Base-by-base conservation (phyloP, 2,888 invertebrate genomes). In the Melanostoma scalare region DNA sequence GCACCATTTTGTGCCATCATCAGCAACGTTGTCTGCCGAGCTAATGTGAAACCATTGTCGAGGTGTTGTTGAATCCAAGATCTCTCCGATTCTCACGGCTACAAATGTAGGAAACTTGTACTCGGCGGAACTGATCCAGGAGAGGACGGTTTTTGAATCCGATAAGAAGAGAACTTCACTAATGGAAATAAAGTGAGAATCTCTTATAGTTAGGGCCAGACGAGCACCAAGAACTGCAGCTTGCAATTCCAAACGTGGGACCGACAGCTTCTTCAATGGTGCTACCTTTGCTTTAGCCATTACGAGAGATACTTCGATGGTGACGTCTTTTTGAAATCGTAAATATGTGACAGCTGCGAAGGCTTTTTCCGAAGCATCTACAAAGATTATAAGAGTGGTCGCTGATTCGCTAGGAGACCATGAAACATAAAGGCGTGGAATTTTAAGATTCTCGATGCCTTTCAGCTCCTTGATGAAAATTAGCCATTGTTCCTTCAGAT, bases 401-500 rank as follows among this genome's bases (percentile, higher is more conserved):
- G 20, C 20, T 20, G 20, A 20, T 20, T 20, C 20, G 20, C 20
- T 20, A 20, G 60, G 42, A 6, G 58, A 6, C 36, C 53, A 36
- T 2, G 36, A 36, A 33, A 10, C 6, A 9, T 35, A 31, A 30
- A 35, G 60, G 10, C 44, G 30, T 5, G 33, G 60, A 46, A 60
- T 60, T n/a, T 61, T 63, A 3, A 50, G 30, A 2, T 38, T 3
- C 4, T 63, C 38, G 5, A 50, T 48, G n/a, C 9, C 9, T 30
- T 6, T n/a, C 9, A 38, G 30, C 9, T 63, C 38, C 6, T 63
- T 46, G 33, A 63, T 38, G 46, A 46, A 44, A 0, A 38, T 1
- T 50, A 63, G 33, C 60, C 46, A 63, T 38, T 48, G 50, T n/a
- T n/a, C 36, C 44, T 48, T 61, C 10, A 61, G 10, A 46, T n/a